Evolutionary conservation across 2,797 vertebrate species (phyloP), one percentile per base, ranked within the genome.

Genomic region (Pristis pectinata): DNA sequence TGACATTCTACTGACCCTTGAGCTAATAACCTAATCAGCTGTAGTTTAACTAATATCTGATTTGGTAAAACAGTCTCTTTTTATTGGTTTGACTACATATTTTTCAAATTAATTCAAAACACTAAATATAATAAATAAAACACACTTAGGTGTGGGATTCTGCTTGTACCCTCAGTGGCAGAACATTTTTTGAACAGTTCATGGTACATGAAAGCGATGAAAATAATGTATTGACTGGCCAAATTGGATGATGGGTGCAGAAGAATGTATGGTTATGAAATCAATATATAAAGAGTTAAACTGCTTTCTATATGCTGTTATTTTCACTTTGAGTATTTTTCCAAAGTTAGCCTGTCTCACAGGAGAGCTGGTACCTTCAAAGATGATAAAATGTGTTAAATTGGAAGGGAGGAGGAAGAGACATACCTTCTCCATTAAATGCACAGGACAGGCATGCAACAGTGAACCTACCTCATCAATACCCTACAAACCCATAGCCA

Each of bases 391-490:
- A 80, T 30, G 61, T 44, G 93, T 2, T 9, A 61, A 41, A 13
- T 77, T 13, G 93, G 95, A 59, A 80, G 77, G 61, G 94, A 91
- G 77, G 93, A n/a, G 1, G 94, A 94, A 80, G 72, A 6, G 72
- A 11, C 0, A 0, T 94, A 61, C 1, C 83, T 44, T 30, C 49
- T 94, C 94, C 70, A 95, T 93, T 49, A 37, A 44, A 3, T 3
- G 72, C 94, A 70, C 67, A 95, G 4, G 76, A 87, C 37, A 0
- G 56, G 93, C 95, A 92, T 2, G 89, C 94, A 74, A 49, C 49
- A n/a, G 56, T 10, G 15, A 79, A 93, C 76, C 91, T 22, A 95
- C 95, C 91, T 95, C 95, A 79, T 95, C 85, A 56, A 76, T 30
- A 56, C 95, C 76, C 49, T 67, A n/a, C 0, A 0, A 34, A 74